Evolutionary conservation across 2,113 vertebrate species (phyloP), one percentile per base, ranked within the genome.

Genomic region (Engystomops pustulosus): DNA sequence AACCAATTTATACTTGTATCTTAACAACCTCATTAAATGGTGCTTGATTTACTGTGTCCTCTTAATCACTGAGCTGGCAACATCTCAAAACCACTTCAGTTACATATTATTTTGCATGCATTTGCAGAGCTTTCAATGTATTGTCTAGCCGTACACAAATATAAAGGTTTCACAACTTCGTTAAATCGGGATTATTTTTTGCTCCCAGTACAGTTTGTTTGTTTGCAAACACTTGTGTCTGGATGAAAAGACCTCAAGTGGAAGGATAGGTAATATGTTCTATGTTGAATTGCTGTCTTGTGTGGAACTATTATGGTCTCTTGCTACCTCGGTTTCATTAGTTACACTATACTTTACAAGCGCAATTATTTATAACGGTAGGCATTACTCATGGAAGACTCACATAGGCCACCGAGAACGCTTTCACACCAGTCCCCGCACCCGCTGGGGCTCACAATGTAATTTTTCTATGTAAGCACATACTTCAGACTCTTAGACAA

Each of bases 1-100:
- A 81, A 81, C 67, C 79, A 81, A 81, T 81, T 70, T 69, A 81
- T 71, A 81, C 47, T 71, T 69, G 79, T 81, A 81, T 81, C 32
- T 53, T 81, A 81, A 81, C 79, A 81, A 81, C 67, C 79, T 81
- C 67, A 81, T 81, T 81, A 81, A 81, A 81, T 55, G 67, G 79
- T 71, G 47, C 79, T 81, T 81, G 79, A 81, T 81, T 81, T 81
- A 81, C 79, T 81, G 30, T 81, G 79, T 55, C 67, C 67, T 81
- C 30, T 71, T 81, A 81, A 81, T 81, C 79, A 81, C 65, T 81
- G 79, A n/a, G 45, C 77, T 79, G 77, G 77, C 77, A 79, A 67
- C 55, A 79, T 79, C 77, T 79, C 77, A 68, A 81, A 81, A 70
- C 65, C 67, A 18, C 79, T 81, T 65, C 27, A 70, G 47, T 80